Evolutionary conservation across 2,888 invertebrate species (phyloP), one percentile per base, ranked within the genome.

Genomic region (Caradrina kadenii): DNA sequence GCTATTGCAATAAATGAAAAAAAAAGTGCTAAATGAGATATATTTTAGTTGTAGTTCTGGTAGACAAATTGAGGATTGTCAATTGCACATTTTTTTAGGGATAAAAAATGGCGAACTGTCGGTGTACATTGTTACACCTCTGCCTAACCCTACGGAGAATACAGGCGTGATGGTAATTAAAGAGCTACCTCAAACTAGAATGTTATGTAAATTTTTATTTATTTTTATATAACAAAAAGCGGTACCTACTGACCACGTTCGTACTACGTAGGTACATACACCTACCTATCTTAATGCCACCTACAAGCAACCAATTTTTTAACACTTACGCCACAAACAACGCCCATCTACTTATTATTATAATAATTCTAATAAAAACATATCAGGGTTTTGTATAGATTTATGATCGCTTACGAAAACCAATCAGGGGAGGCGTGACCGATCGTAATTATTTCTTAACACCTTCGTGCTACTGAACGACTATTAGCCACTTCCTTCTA

Each of bases 381-480:
- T 85, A 90, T 83, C 87, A 82, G 88, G 87, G 89, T 90, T 84
- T 59, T 66, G 54, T 89, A 78, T 86, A 90, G 90, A 95, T 94
- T 95, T 95, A 95, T 89, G 91, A 87, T 80, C 84, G 80, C 87
- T 94, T 94, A 92, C 94, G 90, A 94, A 95, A 95, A 93, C 89
- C 95, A 95, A 96, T 95, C 95, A 93, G 89, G 84, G 83, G 87
- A 89, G 95, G 95, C 94, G 95, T 92, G 90, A 90, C 93, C 86
- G 69, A 86, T 82, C 82, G 92, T 95, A 94, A 96, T 96, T 94
- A 96, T 95, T 96, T 95, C 94, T 92, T 95, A 94, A 94, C 94
- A 93, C 93, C 92, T 93, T 92, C 91, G 89, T 91, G 91, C 90
- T 95, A 94, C 95, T 86, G 95, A 91, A 92, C 67, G 89, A 82